A percentile compares a stretch with the other conserved stretches of the same genome.
These are phyloP conservation scores for Isotomurus palustris DNA, from an alignment of 2,888 invertebrate genomes.

Conservation along the genomic window DNA sequence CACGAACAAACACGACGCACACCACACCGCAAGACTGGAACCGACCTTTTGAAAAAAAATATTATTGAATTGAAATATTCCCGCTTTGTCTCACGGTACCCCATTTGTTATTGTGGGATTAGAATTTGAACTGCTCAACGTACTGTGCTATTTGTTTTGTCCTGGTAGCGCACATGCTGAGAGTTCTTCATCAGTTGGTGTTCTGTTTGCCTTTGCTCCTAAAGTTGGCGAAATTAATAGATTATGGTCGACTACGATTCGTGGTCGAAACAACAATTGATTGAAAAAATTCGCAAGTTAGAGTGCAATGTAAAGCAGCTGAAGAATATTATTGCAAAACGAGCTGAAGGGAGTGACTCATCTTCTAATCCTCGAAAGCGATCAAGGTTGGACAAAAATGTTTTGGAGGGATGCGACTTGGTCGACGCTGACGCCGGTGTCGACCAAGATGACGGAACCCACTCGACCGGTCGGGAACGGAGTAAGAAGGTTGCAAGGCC, in stretches of 20 bases:
- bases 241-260: slow-evolving; percentile 17
- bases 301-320: slow-evolving; percentile 75
- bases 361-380: slow-evolving; percentile 26
- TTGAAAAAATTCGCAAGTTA: slow-evolving; percentile 65
- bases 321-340: slow-evolving; percentile 54
- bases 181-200: too few relatives aligned
- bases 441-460: neutral
- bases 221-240: too few relatives aligned
- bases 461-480: too few relatives aligned
- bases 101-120: too few relatives aligned
- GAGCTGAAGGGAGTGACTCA: slow-evolving; percentile 9
- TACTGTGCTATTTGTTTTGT: neutral
- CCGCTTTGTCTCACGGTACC: too few relatives aligned
- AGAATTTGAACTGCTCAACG: too few relatives aligned
- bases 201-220: too few relatives aligned
- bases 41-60: too few relatives aligned
- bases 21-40: too few relatives aligned
- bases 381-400: slow-evolving; percentile 13
- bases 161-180: neutral
- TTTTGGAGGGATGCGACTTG: neutral
- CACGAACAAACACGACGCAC: neutral
- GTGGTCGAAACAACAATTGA: slow-evolving; percentile 58
- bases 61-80: too few relatives aligned
- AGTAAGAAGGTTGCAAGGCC: slow-evolving; percentile 47
- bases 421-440: neutral